Base-by-base conservation (phyloP, 2,888 invertebrate genomes). In the Phalangium opilio region DNA sequence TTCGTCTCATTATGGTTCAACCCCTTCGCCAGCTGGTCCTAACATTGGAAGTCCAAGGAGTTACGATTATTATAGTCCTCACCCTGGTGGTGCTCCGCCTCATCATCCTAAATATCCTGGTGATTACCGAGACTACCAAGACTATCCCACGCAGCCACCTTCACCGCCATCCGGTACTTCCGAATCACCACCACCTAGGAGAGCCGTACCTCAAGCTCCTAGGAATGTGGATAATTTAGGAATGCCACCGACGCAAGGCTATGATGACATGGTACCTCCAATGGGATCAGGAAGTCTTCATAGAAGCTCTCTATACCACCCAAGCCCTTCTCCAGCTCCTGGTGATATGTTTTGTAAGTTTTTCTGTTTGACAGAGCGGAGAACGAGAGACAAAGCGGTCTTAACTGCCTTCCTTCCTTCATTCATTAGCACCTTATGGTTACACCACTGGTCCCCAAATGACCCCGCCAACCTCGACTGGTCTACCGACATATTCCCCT, bases 241-340 rank as follows among this genome's bases (percentile, higher is more conserved):
- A 46, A 48, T 44, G 36, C 44, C 70, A 56, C 74, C 59, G 70
- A 69, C 70, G 48, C 70, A 78, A 58, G 77, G 78, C 47, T 78
- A 78, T 64, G 77, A 78, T 61, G 78, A 78, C 63, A 69, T 78
- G 61, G 77, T 74, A 58, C 59, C 62, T 43, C 42, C 47, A 20
- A 32, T 50, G 19, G 46, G 47, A n/a, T 47, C 47, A n/a, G 42
- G 48, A 27, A 21, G 47, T 17, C n/a, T 44, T 18, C 44, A 49
- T 27, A 17, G 15, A 17, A 15, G 18, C 15, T 15, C 15, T 38
- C 38, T 15, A 17, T 51, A 44, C 33, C 12, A 41, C 20, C 14
- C 43, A 34, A 51, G 53, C 10, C 55, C 55, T 4, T 56, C 57
- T 18, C 57, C 55, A 14, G 50, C 54, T 11, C 50, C 52, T 41